phyloP scores from a whole-genome alignment of 2,113 vertebrate genomes.

The Proterorhinus semilunaris region DNA sequence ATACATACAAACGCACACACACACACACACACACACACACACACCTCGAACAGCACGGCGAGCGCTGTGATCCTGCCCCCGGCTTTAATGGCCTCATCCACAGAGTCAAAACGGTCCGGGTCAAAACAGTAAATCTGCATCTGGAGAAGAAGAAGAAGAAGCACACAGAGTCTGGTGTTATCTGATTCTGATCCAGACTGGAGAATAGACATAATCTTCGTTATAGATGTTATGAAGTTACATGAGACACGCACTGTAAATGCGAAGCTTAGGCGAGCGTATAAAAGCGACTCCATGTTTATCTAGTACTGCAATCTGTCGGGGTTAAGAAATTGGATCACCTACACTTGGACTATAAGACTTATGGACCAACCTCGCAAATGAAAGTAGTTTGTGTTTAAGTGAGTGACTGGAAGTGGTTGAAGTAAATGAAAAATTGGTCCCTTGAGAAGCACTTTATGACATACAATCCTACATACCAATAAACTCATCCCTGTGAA shows the following conservation, averaged over 20 bases:
- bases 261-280: background rate
- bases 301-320: no score
- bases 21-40: conserved; percentile 61
- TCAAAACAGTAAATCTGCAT: conserved; percentile 98
- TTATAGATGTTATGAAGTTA: background rate
- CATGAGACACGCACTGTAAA: background rate
- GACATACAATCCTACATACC: no score
- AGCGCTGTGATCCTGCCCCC: conserved; percentile 88
- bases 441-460: no score
- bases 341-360: no score
- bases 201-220: background rate
- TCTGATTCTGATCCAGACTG: conserved; percentile 5
- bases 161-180: background rate
- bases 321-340: no score
- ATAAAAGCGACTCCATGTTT: no score
- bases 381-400: background rate
- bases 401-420: no score
- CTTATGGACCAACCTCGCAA: background rate
- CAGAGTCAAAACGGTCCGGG: conserved; percentile 76
- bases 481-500: background rate
- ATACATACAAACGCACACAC: conserved; percentile 67
- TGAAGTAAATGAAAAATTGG: no score
- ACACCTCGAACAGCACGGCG: conserved; percentile 92
- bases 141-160: conserved; percentile 67
- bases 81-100: conserved; percentile 85